phyloP scores from a whole-genome alignment of 2,113 vertebrate species.

The Lepus europaeus region DNA sequence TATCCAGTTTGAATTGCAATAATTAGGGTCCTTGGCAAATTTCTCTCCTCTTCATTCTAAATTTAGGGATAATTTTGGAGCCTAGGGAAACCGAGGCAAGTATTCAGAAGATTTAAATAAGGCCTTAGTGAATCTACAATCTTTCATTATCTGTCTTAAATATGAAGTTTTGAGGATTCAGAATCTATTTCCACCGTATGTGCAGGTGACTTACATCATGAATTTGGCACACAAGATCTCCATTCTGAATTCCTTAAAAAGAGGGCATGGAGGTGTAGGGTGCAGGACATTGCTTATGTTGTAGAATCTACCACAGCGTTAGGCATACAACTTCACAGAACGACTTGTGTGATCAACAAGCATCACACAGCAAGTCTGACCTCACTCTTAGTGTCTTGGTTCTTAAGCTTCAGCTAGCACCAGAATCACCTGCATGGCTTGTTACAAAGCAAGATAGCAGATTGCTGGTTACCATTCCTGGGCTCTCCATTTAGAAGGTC shows the following conservation, averaged over 20 bases:
- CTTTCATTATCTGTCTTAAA: not conserved
- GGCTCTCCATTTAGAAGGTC: not conserved
- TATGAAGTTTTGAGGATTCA: not conserved
- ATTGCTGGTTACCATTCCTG: not conserved
- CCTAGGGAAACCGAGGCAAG: not conserved
- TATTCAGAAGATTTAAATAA: constrained; percentile 18
- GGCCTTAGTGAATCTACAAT: not conserved
- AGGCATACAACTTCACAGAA: not conserved
- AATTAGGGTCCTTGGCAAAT: not conserved
- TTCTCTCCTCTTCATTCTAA: constrained; percentile 31
- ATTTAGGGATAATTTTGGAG: not conserved
- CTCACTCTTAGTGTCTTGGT: not conserved
- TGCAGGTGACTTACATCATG: not conserved
- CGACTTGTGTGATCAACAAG: not conserved
- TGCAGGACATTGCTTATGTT: not conserved
- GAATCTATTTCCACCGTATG: not conserved
- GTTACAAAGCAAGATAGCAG: not conserved
- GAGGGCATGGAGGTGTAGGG: not conserved
- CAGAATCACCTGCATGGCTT: not conserved
- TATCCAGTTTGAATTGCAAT: not conserved
- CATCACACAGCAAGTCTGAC: not conserved
- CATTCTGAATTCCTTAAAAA: not conserved
- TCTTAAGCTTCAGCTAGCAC: not conserved
- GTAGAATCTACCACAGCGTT: not conserved
- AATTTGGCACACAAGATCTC: not conserved